A percentile compares a stretch with the other conserved stretches of the same genome.
phyloP scores from a whole-genome alignment of 2,113 vertebrate genomes.

The Gulo gulo region DNA sequence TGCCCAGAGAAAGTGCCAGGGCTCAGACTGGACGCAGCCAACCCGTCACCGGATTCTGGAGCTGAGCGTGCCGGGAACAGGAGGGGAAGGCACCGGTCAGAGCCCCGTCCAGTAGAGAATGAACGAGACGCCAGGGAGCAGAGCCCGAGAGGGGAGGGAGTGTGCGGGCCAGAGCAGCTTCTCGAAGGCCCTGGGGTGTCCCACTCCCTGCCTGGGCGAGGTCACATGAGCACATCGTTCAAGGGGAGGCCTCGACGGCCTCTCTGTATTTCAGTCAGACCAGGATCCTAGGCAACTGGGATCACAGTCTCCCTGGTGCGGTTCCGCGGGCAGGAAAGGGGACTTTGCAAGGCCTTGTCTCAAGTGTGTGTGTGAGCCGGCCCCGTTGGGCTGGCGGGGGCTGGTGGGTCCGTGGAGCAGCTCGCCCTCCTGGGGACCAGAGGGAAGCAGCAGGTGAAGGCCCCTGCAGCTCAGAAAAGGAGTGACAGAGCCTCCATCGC shows the following conservation, averaged over 20 bases:
- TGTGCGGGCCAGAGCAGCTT: not conserved
- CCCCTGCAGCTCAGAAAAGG: not conserved
- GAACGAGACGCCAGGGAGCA: not conserved
- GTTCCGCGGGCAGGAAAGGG: not conserved
- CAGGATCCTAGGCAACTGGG: not conserved
- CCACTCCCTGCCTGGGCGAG: not conserved
- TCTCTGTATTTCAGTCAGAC: not conserved
- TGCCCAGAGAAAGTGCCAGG: not conserved
- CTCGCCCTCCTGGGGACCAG: not conserved
- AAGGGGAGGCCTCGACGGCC: not conserved
- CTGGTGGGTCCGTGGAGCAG: not conserved
- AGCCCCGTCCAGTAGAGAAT: not conserved
- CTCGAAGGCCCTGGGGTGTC: not conserved
- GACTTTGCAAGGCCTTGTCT: not conserved
- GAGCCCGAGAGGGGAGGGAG: not conserved
- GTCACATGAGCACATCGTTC: not conserved
- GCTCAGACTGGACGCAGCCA: not conserved
- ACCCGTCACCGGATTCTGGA: not conserved
- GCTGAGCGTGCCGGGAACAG: not conserved
- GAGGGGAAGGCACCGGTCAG: not conserved
- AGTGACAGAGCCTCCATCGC: not conserved
- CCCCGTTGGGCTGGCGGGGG: not conserved
- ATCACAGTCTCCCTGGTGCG: not conserved
- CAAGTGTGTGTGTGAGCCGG: fast-evolving
- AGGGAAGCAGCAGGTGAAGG: not conserved